Evolutionary conservation across 2,797 vertebrate genomes (phyloP).

Genomic region (Tiaroga cobitis): DNA sequence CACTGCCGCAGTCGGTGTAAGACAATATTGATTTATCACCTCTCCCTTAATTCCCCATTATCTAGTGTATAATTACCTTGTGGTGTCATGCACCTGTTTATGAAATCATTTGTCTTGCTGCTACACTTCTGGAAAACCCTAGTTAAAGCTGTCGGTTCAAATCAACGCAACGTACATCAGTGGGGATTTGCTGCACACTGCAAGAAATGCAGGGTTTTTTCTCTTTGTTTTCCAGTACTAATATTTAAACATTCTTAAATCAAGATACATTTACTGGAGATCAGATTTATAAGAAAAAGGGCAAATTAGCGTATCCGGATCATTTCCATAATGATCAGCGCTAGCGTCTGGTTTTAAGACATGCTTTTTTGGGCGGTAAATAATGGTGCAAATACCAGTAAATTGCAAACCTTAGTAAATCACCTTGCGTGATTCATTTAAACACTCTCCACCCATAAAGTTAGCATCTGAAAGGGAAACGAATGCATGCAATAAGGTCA

Average conservation of each 20-base stretch:
- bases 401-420: too few relatives aligned
- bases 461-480: too few relatives aligned
- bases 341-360: too few relatives aligned
- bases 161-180: neutral
- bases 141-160: neutral
- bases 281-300: neutral
- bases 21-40: slow-evolving; percentile 26
- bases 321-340: neutral
- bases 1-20: slow-evolving; percentile 12
- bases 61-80: slow-evolving; percentile 23
- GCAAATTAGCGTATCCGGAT: neutral
- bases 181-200: neutral
- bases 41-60: slow-evolving; percentile 19
- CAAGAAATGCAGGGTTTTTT: neutral
- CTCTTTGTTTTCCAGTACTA: slow-evolving; percentile 4
- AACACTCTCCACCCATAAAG: too few relatives aligned
- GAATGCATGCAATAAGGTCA: too few relatives aligned
- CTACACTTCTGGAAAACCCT: neutral
- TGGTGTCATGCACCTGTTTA: slow-evolving; percentile 39
- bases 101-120: slow-evolving; percentile 23
- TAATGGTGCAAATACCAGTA: too few relatives aligned
- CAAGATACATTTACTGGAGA: neutral
- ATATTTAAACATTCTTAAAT: neutral
- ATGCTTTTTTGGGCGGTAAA: too few relatives aligned
- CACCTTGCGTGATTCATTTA: too few relatives aligned